Evolutionary conservation across 2,113 vertebrate genomes (phyloP).

Genomic region (Mesembrinibis cayennensis): DNA sequence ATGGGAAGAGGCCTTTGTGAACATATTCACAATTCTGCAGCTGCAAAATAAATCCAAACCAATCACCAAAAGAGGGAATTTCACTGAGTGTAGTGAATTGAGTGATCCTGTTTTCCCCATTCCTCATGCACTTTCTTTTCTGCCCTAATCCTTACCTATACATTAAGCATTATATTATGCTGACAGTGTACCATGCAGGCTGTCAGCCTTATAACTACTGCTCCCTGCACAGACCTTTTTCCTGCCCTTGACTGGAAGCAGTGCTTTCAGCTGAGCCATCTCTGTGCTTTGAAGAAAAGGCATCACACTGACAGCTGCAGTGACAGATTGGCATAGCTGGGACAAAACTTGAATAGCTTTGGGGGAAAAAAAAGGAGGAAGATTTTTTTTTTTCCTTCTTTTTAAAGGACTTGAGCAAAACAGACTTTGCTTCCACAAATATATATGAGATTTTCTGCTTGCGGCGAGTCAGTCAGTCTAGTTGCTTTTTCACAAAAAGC

Average conservation of each 20-base stretch:
- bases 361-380: neutral
- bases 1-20: neutral
- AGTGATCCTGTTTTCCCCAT: neutral
- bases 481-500: neutral
- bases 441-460: neutral
- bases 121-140: neutral
- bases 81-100: neutral
- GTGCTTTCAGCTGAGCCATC: constrained; percentile 1
- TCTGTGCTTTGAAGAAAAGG: constrained; percentile 10
- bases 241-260: neutral
- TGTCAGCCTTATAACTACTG: neutral
- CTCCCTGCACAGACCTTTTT: neutral
- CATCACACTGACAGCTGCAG: constrained; percentile 43
- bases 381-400: neutral
- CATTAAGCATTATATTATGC: neutral
- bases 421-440: constrained; percentile 10
- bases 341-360: constrained; percentile 23
- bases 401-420: neutral
- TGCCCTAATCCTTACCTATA: neutral
- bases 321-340: constrained; percentile 30
- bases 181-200: neutral
- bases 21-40: neutral
- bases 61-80: neutral
- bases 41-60: neutral
- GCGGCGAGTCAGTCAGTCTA: neutral